Conservation (phyloP, 2,888 invertebrate genomes). For the Melipona bicolor region DNA sequence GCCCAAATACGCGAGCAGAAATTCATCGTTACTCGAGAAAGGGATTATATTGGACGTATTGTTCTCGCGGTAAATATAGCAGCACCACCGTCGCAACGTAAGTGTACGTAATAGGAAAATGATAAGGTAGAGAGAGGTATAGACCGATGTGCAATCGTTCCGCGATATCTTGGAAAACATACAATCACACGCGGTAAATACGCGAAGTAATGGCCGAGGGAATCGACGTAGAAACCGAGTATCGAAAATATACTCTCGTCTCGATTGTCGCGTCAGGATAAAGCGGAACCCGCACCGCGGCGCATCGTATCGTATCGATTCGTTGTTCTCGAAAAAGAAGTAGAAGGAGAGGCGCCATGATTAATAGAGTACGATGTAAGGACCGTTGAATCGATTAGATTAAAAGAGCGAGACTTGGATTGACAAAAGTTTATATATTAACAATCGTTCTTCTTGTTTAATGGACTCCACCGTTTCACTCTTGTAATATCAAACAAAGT, state of each 20-base stretch:
- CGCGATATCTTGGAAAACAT: conserved; percentile 24
- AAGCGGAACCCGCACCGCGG: too few relatives aligned
- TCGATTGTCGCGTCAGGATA: too few relatives aligned
- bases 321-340: too few relatives aligned
- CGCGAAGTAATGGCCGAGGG: not conserved
- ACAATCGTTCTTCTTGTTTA: too few relatives aligned
- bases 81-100: not conserved
- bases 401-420: not conserved
- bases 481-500: too few relatives aligned
- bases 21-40: not conserved
- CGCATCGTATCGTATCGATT: too few relatives aligned
- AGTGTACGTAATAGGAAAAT: conserved; percentile 46
- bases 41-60: conserved; percentile 3
- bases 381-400: too few relatives aligned
- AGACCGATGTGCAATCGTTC: conserved; percentile 1
- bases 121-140: conserved; percentile 18
- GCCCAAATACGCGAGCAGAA: not conserved
- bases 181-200: conserved; percentile 21
- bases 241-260: not conserved
- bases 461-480: too few relatives aligned
- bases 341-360: too few relatives aligned
- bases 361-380: too few relatives aligned
- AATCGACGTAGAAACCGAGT: not conserved
- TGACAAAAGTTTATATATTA: too few relatives aligned
- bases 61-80: not conserved